Evolutionary conservation across 2,888 invertebrate genomes (phyloP), one percentile per base, ranked within the genome.

Genomic region (Alitta virens): DNA sequence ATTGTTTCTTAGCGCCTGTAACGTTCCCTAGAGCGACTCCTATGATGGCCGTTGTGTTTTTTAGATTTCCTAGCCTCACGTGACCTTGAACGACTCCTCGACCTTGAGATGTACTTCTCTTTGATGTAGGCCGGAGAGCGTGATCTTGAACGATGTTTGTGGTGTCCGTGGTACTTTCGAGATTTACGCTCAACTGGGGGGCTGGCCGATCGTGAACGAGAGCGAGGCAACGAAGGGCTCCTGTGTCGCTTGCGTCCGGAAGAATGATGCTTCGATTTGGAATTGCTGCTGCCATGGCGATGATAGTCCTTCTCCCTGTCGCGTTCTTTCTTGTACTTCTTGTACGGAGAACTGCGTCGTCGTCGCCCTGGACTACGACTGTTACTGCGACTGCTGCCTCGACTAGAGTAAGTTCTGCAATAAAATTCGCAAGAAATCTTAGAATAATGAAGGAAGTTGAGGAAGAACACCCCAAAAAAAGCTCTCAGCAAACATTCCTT

Each of bases 291-390:
- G 51, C 38, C 33, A 16, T 59, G 51, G 21, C 12, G 9, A 49
- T 49, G 49, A 23, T 52, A 25, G 46, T 46, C 46, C 21, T 46
- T 46, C 12, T 33, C 33, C 33, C 33, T 33, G 52, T 46, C 21
- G 3, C 18, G 3, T n/a, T 60, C 60, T 53, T 60, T 60, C 27
- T 54, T 60, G 60, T 60, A 54, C 54, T 60, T 60, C 53, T 54
- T 53, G 18, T 21, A 27, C 12, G 60, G 60, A 5, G 60, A 60
- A n/a, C 38, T 25, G 7, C 54, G 24, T 26, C 53, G 24, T 38
- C 53, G 46, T 18, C 60, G 53, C 24, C 49, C 40, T 12, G 26
- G 33, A 7, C 26, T 42, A 7, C 53, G 60, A n/a, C 60, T 60
- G 21, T 51, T 33, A 43, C 60, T 60, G n/a, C 40, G 25, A 51